A percentile compares a stretch with the other conserved stretches of the same genome.
phyloP scores from a whole-genome alignment of 2,113 vertebrate genomes.

The Spheniscus mendiculus region DNA sequence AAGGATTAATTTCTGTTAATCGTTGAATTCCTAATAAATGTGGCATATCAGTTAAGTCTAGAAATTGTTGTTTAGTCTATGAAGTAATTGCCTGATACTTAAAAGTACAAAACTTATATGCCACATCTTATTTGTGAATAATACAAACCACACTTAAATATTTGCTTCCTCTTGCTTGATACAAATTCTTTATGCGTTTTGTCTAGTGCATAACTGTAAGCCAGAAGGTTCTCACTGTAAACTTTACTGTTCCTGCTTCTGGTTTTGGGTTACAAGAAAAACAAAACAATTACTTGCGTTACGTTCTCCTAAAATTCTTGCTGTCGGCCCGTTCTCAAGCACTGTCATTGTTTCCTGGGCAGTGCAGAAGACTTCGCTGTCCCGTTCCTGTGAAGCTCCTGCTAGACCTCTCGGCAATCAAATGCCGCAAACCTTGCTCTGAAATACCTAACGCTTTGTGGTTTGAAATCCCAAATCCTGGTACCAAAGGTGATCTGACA shows the following conservation, averaged over 20 bases:
- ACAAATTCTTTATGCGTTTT: not conserved
- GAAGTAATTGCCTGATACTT: not conserved
- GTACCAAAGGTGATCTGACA: not conserved
- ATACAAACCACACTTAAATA: too few relatives aligned
- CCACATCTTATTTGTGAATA: not conserved
- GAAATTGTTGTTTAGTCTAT: not conserved
- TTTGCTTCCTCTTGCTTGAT: not conserved
- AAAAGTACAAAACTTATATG: not conserved
- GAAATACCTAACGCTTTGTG: rapidly evolving
- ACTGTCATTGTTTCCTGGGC: rapidly evolving
- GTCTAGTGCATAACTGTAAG: too few relatives aligned
- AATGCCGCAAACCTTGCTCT: not conserved
- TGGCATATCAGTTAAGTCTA: not conserved
- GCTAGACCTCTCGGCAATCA: not conserved
- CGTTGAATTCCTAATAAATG: not conserved
- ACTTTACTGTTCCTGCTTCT: not conserved
- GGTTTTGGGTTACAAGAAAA: not conserved
- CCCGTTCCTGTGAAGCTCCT: rapidly evolving
- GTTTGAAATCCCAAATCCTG: not conserved
- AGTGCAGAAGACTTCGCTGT: not conserved
- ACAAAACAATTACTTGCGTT: too few relatives aligned
- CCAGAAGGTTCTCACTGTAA: not conserved
- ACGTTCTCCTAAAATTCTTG: not conserved
- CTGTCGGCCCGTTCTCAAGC: not conserved
- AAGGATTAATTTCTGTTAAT: not conserved